phyloP scores from a whole-genome alignment of 2,113 vertebrate species.

The Passerina amoena region DNA sequence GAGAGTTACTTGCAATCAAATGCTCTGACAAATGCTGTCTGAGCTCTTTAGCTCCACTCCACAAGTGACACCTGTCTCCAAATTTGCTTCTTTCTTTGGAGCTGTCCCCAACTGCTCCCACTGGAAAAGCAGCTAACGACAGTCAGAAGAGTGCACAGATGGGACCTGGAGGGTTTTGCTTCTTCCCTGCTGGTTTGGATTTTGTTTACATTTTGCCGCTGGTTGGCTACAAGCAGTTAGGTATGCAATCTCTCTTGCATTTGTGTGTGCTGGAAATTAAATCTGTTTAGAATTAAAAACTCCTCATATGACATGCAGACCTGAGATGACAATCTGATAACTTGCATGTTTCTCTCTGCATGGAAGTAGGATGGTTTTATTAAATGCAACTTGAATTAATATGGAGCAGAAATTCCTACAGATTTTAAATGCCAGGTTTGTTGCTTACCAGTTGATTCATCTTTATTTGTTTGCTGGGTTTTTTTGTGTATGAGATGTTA shows the following conservation, averaged over 20 bases:
- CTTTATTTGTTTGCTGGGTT: not conserved
- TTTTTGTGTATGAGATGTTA: not conserved
- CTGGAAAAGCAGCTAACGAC: not conserved
- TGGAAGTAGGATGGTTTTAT: not conserved
- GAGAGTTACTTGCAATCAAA: not conserved
- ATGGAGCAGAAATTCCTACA: conserved; percentile 28
- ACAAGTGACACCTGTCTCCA: not conserved
- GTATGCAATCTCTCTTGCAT: not conserved
- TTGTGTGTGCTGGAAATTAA: not conserved
- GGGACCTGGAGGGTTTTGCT: not conserved
- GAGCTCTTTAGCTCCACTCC: not conserved
- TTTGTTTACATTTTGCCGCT: not conserved
- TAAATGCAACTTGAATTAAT: conserved; percentile 47
- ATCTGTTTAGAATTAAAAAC: not conserved
- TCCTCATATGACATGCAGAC: not conserved
- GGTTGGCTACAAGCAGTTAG: not conserved
- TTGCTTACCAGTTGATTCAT: conserved; percentile 41
- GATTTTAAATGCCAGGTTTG: conserved; percentile 48
- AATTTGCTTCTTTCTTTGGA: not conserved
- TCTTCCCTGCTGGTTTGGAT: not conserved
- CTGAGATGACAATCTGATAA: not conserved
- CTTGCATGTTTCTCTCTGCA: not conserved
- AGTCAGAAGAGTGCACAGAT: not conserved
- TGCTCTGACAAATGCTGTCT: not conserved
- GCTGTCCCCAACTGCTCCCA: not conserved